These are phyloP conservation scores for Toxotes chatareus DNA, from an alignment of 2,113 vertebrate species.

Conservation along the genomic window DNA sequence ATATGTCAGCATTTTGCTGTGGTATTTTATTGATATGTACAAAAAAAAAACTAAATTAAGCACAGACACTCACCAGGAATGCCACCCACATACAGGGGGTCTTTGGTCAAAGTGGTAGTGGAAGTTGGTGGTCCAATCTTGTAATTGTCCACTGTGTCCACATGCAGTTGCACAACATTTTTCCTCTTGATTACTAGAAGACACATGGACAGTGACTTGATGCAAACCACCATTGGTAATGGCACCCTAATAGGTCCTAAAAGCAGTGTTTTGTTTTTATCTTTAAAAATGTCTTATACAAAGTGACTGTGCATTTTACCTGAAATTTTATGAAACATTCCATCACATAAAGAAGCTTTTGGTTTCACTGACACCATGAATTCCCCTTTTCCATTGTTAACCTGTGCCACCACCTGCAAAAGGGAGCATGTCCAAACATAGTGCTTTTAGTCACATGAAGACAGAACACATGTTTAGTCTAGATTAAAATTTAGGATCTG, in stretches of 20 bases:
- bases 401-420: slow-evolving; percentile 88
- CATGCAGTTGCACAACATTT: slow-evolving; percentile 86
- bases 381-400: slow-evolving; percentile 85
- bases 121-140: slow-evolving; percentile 79
- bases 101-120: slow-evolving; percentile 59
- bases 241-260: background rate
- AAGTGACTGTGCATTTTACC: slow-evolving; percentile 80
- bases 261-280: background rate
- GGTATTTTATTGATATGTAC: background rate
- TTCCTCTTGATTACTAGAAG: slow-evolving; percentile 87
- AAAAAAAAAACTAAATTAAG: background rate
- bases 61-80: slow-evolving; percentile 87
- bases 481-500: background rate
- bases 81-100: slow-evolving; percentile 89
- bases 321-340: slow-evolving; percentile 91
- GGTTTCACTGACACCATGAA: slow-evolving; percentile 87
- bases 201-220: slow-evolving; percentile 2
- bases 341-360: slow-evolving; percentile 87
- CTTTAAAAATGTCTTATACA: background rate
- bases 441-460: background rate
- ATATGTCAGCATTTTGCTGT: background rate
- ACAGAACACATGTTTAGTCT: background rate
- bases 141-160: slow-evolving; percentile 85
- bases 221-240: background rate
- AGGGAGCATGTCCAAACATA: slow-evolving; percentile 14